These are phyloP conservation scores for Quiscalus mexicanus DNA, from an alignment of 2,113 vertebrate species.

Conservation along the genomic window DNA sequence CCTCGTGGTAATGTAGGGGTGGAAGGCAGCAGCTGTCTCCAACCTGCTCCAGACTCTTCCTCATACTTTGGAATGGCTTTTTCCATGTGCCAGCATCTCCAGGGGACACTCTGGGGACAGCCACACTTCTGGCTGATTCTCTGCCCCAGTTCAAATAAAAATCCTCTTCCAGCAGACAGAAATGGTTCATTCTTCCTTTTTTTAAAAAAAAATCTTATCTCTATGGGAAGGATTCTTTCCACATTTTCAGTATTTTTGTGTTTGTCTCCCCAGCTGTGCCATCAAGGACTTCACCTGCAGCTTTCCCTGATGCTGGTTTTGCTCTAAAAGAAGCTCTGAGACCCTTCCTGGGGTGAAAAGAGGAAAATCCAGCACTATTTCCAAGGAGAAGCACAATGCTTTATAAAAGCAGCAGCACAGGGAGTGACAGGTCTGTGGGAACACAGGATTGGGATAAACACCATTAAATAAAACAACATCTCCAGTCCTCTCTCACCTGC, in stretches of 20 bases:
- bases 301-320: not conserved
- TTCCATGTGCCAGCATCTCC: not conserved
- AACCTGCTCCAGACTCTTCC: not conserved
- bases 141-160: not conserved
- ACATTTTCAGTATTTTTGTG: not conserved
- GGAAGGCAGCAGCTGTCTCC: not conserved
- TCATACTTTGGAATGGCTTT: not conserved
- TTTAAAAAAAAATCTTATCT: not conserved
- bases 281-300: not conserved
- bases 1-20: not conserved
- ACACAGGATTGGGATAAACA: not conserved
- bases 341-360: not conserved
- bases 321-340: not conserved
- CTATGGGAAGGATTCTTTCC: not conserved
- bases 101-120: not conserved
- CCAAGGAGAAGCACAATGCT: rapidly evolving
- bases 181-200: not conserved
- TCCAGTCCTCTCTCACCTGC: not conserved
- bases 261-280: not conserved
- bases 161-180: not conserved
- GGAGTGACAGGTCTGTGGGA: rapidly evolving
- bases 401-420: not conserved
- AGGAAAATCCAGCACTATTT: not conserved
- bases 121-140: not conserved
- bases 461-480: rapidly evolving